Base-by-base conservation (phyloP, 2,113 vertebrate species). In the Esox niger region DNA sequence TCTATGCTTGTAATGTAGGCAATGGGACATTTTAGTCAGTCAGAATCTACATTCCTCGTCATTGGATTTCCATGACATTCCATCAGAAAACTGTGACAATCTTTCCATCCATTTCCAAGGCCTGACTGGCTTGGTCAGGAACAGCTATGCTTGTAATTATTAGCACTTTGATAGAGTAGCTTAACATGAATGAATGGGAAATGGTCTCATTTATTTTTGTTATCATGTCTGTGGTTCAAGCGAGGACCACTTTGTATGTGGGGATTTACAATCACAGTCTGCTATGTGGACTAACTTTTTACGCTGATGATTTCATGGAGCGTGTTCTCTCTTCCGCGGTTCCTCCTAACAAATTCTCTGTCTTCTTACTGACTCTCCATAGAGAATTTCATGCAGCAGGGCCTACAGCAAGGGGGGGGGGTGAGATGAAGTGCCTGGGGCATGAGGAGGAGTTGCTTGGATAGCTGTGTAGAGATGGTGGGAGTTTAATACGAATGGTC, bases 51-150 rank as follows among this genome's bases (percentile, higher is more conserved):
- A 83, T 86, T 84, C 78, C 82, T 74, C 77, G 61, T 75, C 72
- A 17, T n/a, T 43, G 1, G 15, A 10, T 61, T n/a, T 33, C 30
- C 10, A 57, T 61, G 32, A 75, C 70, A 81, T 87, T 88, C 82
- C 83, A 81, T 83, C 15, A 65, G 79, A 83, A 87, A 87, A 86
- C 86, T 88, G 85, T 88, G 87, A 90, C 86, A 85, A 87, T 88
- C 86, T 76, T 65, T 27, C 66, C 68, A 63, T 79, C 57, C 29
- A 13, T 29, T 27, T 20, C 27, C 59, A 30, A 58, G 47, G 61
- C 31, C 49, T 29, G 23, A 58, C n/a, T 56, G 35, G 46, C n/a
- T 31, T 5, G 21, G n/a, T 29, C 33, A 21, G 33, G 69, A 77
- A 81, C 55, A 6, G 62, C 68, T 79, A 47, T 59, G 62, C 59